These are phyloP conservation scores for Tragelaphus imberbis DNA, from an alignment of 2,113 vertebrate species.

Conservation along the genomic window DNA sequence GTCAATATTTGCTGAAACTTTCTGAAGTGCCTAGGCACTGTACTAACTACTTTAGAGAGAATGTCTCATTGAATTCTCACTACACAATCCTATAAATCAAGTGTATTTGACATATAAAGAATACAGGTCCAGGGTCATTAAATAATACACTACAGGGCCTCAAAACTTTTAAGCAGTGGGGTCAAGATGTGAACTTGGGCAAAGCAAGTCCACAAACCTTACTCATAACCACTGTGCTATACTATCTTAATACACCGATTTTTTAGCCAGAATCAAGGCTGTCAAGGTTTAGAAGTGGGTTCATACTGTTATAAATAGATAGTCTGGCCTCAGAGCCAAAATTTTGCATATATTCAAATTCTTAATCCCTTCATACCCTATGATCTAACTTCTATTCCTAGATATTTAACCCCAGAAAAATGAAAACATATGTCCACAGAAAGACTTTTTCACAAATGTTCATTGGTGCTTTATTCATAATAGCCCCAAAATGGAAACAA, in stretches of 20 bases:
- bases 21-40: not conserved
- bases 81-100: not conserved
- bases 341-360: not conserved
- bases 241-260: not conserved
- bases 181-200: not conserved
- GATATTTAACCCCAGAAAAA: not conserved
- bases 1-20: constrained; percentile 29
- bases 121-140: not conserved
- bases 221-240: not conserved
- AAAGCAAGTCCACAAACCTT: not conserved
- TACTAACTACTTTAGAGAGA: not conserved
- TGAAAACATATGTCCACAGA: not conserved
- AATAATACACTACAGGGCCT: not conserved
- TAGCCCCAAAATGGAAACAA: not conserved
- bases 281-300: not conserved
- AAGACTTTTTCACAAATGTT: not conserved
- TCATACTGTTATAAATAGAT: not conserved
- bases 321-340: not conserved
- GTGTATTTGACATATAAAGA: not conserved
- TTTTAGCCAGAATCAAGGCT: not conserved
- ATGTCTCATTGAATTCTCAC: not conserved
- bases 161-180: not conserved
- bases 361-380: not conserved
- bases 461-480: not conserved
- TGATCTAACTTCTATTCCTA: not conserved